phyloP scores from a whole-genome alignment of 2,797 vertebrate genomes.

The Myotis vivesi region DNA sequence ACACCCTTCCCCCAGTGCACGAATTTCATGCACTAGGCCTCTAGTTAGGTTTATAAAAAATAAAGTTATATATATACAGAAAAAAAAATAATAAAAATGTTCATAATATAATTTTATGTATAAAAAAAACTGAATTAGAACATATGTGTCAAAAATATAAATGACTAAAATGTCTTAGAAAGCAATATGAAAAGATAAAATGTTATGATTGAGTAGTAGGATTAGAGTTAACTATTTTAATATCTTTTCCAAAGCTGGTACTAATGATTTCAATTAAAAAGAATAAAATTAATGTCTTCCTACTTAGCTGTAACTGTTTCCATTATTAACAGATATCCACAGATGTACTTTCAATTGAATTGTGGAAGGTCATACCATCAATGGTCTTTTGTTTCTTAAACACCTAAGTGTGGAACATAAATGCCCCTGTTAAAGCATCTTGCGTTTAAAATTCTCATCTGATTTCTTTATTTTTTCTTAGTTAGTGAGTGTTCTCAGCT shows the following conservation, averaged over 20 bases:
- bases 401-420: background rate
- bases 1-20: too few relatives aligned
- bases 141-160: background rate
- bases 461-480: background rate
- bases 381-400: background rate
- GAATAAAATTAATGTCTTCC: constrained; percentile 28
- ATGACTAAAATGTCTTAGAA: background rate
- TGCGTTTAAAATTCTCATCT: background rate
- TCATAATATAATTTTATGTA: background rate
- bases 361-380: background rate
- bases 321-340: background rate
- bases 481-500: background rate
- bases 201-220: background rate
- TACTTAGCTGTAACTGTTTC: background rate
- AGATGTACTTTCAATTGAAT: background rate
- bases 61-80: too few relatives aligned
- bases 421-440: background rate
- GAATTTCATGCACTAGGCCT: too few relatives aligned
- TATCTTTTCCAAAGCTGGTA: background rate
- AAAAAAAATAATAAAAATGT: constrained; percentile 41
- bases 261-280: constrained; percentile 40
- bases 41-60: too few relatives aligned
- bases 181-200: background rate
- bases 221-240: background rate
- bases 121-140: constrained; percentile 1